These are phyloP conservation scores for Platanista minor DNA, from an alignment of 2,113 vertebrate species.

Conservation along the genomic window DNA sequence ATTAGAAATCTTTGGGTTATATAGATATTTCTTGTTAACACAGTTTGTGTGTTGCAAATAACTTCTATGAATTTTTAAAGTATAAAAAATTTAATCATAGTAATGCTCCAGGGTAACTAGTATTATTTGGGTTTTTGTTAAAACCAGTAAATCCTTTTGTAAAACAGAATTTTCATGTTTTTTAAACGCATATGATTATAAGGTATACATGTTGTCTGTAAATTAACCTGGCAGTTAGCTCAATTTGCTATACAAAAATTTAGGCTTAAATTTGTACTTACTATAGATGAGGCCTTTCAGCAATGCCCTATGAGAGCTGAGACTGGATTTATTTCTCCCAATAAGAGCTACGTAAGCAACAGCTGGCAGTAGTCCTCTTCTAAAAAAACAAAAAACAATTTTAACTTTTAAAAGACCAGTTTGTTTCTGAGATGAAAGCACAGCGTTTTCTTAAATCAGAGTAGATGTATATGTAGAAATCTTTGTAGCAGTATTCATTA, in stretches of 20 bases:
- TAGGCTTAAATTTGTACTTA: background rate
- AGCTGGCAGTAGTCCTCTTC: background rate
- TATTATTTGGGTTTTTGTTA: background rate
- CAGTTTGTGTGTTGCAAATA: background rate
- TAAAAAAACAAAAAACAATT: background rate
- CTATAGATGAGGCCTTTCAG: background rate
- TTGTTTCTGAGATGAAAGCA: background rate
- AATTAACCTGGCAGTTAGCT: background rate
- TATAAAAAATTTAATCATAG: constrained; percentile 5
- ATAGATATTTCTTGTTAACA: background rate
- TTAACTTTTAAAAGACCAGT: background rate
- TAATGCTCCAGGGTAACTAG: background rate
- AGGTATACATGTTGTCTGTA: background rate
- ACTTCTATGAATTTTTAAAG: constrained; percentile 13
- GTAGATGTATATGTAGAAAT: background rate
- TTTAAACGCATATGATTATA: background rate
- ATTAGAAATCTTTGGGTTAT: background rate
- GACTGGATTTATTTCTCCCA: background rate
- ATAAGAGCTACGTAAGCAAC: background rate
- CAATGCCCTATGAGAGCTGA: background rate
- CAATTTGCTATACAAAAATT: background rate
- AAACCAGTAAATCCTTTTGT: background rate
- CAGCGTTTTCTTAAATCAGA: background rate
- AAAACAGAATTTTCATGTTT: constrained; percentile 22
- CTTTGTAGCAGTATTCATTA: background rate